Evolutionary conservation across 92 coral and sea anemone species (phyloP), one percentile per base, ranked within the genome.

Genomic region (Heliopora coerulea): DNA sequence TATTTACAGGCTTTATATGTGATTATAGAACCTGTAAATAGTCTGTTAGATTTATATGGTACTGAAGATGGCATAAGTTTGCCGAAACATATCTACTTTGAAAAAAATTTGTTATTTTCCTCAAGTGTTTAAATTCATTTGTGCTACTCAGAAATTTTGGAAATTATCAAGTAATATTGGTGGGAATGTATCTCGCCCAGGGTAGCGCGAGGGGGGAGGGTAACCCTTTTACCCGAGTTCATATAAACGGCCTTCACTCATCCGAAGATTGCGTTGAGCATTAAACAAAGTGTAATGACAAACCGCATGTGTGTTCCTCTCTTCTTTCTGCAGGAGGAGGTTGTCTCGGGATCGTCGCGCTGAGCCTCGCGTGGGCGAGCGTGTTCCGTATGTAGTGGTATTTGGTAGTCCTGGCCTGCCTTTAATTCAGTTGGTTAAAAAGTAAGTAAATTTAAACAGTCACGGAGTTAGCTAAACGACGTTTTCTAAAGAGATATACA

Each of bases 321-420:
- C 26, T 12, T 42, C 25, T 17, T 52, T 60, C 35, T 32, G 8
- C 74, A 92, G 97, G 66, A 93, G 88, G 75, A 81, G 84, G 89
- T 69, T 92, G 73, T 83, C 84, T 33, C 96, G 86, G 27, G 97
- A 92, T 49, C 97, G 97, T 50, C 84, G 97, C 34, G 83, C 97
- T 56, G 97, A 92, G 78, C 97, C 97, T 12, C 88, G 97, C 69
- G 97, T 92, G 8, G 90, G 93, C 27, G 97, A 92, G 57, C 85
- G 97, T 66, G 97, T 92, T 41, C 97, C 97, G 70, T 92, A 89
- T 78, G 93, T 92, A 0, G 88, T 92, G 30, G 96, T 90, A 68
- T 89, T 89, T 49, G 97, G 97, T 14, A 92, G 91, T 46, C 97
- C 97, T 1, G 97, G 97, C 0, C 73, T 92, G 8, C 97, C 97